Evolutionary conservation across 2,797 vertebrate species (phyloP).

Genomic region (Acanthornis magna): DNA sequence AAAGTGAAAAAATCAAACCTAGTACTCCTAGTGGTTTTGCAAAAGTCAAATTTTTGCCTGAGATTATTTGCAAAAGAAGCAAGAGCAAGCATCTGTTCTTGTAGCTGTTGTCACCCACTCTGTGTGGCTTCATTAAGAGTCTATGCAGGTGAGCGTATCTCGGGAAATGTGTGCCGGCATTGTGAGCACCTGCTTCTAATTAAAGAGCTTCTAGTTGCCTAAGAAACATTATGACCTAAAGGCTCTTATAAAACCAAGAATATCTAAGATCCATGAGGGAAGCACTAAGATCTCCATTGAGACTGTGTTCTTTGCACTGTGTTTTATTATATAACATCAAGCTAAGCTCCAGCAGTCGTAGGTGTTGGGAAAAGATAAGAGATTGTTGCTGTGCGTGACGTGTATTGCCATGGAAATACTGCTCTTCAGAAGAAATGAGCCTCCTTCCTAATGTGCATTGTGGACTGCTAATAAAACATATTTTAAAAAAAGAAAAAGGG

Average conservation of each 20-base stretch:
- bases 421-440: background rate
- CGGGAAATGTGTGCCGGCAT: background rate
- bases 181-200: background rate
- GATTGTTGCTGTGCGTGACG: background rate
- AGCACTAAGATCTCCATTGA: background rate
- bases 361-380: background rate
- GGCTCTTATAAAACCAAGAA: background rate
- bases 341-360: background rate
- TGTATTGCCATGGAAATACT: conserved; percentile 44
- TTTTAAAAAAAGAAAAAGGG: accelerated
- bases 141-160: background rate
- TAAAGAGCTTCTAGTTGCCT: background rate
- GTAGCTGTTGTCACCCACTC: background rate
- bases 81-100: background rate
- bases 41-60: background rate
- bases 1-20: background rate
- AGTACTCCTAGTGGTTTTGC: background rate
- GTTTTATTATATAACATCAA: background rate
- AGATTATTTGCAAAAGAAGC: background rate
- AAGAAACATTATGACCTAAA: background rate
- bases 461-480: background rate
- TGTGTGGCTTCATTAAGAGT: background rate
- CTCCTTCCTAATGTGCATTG: background rate
- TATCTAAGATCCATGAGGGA: background rate
- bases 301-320: background rate